Conservation (phyloP, 2,113 vertebrate genomes). For the Halcyon malimbica region DNA sequence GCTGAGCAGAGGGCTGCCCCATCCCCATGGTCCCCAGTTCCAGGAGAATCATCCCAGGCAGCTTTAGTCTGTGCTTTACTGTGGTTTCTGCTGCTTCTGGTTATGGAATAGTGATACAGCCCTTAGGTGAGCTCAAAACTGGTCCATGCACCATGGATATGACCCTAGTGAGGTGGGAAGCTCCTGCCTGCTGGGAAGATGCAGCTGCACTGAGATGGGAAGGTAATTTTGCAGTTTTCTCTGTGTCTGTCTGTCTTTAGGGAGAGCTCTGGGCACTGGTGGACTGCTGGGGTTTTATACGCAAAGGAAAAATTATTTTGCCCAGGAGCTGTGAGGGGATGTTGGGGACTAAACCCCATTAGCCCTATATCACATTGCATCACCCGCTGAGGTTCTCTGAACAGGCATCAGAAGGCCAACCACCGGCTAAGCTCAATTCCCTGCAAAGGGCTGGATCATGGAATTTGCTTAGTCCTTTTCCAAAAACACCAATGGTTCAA, state of each 20-base stretch:
- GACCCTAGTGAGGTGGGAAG: rapidly evolving
- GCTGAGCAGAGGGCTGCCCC: neutral
- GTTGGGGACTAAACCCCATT: neutral
- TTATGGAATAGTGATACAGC: neutral
- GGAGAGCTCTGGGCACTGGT: neutral
- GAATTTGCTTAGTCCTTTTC: neutral
- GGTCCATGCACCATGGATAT: rapidly evolving
- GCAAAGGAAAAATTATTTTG: neutral
- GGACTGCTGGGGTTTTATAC: neutral
- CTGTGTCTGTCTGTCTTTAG: neutral
- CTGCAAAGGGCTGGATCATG: neutral
- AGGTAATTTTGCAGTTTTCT: neutral
- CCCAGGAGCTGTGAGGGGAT: neutral
- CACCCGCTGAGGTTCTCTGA: rapidly evolving
- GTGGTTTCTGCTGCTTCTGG: neutral
- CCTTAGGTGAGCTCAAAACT: neutral
- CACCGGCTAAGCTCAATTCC: neutral
- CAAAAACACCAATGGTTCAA: neutral
- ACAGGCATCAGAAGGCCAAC: rapidly evolving
- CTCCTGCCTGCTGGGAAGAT: neutral
- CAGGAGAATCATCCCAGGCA: neutral
- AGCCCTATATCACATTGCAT: neutral
- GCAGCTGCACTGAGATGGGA: neutral
- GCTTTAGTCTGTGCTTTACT: neutral
- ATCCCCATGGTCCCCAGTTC: neutral